Evolutionary conservation across 37 sponge, comb jelly and placozoan genomes (phyloP).

Genomic region (Halisarca cf. caerulea): DNA sequence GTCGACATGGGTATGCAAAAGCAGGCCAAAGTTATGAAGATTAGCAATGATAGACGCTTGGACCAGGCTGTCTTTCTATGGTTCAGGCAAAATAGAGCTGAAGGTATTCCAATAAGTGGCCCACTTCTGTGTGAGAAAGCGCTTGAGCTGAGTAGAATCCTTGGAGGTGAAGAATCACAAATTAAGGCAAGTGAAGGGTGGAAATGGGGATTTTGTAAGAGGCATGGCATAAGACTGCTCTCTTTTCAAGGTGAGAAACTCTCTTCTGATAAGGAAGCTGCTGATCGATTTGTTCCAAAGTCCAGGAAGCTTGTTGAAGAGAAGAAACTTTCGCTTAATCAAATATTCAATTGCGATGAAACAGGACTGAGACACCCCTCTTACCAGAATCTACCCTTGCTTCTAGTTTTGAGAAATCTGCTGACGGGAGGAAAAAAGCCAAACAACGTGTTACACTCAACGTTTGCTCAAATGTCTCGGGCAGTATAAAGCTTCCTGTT

Average conservation of each 20-base stretch:
- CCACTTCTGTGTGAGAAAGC: no score
- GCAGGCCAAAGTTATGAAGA: not conserved
- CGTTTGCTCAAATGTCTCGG: slow-evolving; percentile 60
- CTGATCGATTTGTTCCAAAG: slow-evolving; percentile 36
- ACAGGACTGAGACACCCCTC: slow-evolving; percentile 63
- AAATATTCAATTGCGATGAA: slow-evolving; percentile 72
- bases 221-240: not conserved
- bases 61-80: not conserved
- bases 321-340: slow-evolving; percentile 1
- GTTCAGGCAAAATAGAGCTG: not conserved
- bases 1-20: slow-evolving; percentile 42
- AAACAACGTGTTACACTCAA: slow-evolving; percentile 24
- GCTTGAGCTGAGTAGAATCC: not conserved
- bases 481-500: slow-evolving; percentile 26
- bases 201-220: not conserved
- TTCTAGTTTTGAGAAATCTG: slow-evolving; percentile 59
- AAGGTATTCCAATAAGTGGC: no score
- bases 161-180: not conserved
- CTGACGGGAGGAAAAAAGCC: slow-evolving; percentile 49
- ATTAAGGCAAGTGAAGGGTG: not conserved
- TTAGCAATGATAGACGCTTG: not conserved
- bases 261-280: slow-evolving; percentile 23
- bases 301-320: slow-evolving; percentile 19
- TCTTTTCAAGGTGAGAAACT: not conserved
- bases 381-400: slow-evolving; percentile 56